Evolutionary conservation across 2,113 vertebrate genomes (phyloP).

Genomic region (Sceloporus tristichus): DNA sequence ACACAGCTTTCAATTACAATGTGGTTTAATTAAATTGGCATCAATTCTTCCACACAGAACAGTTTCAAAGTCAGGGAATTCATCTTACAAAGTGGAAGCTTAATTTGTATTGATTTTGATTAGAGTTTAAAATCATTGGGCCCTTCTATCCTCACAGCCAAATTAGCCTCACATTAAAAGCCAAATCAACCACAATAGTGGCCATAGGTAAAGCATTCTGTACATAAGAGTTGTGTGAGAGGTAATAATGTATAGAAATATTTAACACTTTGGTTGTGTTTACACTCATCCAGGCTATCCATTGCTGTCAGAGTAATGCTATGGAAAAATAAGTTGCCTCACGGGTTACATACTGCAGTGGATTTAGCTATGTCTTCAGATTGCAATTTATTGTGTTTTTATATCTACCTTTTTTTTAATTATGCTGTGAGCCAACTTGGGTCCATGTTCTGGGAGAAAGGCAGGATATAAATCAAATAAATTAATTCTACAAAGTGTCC

Average conservation of each 20-base stretch:
- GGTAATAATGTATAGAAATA: not conserved
- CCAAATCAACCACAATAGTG: not conserved
- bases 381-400: too few species aligned
- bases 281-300: not conserved
- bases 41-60: constrained; percentile 27
- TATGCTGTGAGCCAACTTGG: too few species aligned
- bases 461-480: too few species aligned
- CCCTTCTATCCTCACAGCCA: not conserved
- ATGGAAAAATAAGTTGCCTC: not conserved
- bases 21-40: constrained; percentile 38
- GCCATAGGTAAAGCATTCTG: not conserved
- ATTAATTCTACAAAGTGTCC: too few species aligned
- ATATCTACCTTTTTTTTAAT: too few species aligned
- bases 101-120: constrained; percentile 19
- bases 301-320: not conserved
- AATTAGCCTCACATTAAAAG: constrained; percentile 13
- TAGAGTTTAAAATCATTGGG: not conserved
- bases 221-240: not conserved
- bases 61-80: constrained; percentile 21
- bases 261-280: constrained; percentile 4
- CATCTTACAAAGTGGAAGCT: not conserved
- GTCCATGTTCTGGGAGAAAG: too few species aligned
- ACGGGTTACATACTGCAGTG: not conserved
- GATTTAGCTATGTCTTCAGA: too few species aligned
- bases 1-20: constrained; percentile 46